Conservation (phyloP, 2,797 vertebrate genomes). For the Otolemur crassicaudatus region DNA sequence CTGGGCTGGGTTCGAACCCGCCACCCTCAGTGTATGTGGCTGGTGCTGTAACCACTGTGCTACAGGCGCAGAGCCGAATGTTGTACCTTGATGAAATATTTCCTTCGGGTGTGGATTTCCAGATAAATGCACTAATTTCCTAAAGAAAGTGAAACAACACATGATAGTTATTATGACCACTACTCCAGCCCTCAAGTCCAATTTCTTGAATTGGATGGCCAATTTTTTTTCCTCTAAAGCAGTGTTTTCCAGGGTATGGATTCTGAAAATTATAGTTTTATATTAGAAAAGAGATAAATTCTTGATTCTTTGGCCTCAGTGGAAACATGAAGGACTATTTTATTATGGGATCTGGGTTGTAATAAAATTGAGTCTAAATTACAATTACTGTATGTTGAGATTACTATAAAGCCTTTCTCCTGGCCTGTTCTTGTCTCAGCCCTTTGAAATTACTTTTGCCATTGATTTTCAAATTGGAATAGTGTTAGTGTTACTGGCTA, state of each 20-base stretch:
- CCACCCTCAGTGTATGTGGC: too few relatives aligned
- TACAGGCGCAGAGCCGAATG: not conserved
- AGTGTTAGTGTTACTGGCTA: conserved; percentile 9
- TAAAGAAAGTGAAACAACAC: conserved; percentile 26
- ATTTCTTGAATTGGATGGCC: conserved; percentile 9
- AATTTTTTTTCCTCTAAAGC: not conserved
- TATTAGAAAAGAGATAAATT: conserved; percentile 42
- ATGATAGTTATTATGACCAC: not conserved
- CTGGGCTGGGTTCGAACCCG: too few relatives aligned
- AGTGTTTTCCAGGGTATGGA: conserved; percentile 29
- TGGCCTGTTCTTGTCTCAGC: not conserved
- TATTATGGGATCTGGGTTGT: conserved; percentile 27
- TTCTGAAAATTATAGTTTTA: not conserved
- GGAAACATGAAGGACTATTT: not conserved
- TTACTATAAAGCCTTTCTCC: not conserved
- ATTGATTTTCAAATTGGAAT: conserved; percentile 60
- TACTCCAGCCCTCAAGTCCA: not conserved
- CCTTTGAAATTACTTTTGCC: conserved; percentile 21
- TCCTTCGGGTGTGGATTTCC: conserved; percentile 18
- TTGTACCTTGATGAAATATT: not conserved
- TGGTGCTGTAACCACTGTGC: not conserved
- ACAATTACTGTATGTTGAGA: conserved; percentile 9
- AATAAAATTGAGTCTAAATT: conserved; percentile 45
- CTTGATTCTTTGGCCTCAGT: not conserved
- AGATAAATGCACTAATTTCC: conserved; percentile 34